Evolutionary conservation across 2,888 invertebrate species (phyloP).

Genomic region (Iphiclides podalirius): DNA sequence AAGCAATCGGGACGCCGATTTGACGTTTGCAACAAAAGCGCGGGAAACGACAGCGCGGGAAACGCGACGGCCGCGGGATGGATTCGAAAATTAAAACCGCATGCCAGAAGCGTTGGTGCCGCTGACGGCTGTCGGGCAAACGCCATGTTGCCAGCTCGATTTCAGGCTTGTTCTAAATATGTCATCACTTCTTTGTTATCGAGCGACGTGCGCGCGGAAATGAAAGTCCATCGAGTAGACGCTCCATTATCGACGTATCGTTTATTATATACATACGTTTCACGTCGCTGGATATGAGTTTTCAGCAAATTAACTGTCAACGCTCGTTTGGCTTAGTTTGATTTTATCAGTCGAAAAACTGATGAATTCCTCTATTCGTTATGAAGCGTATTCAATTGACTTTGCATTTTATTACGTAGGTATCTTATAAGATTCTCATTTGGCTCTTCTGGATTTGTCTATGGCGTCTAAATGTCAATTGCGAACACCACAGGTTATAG

Average conservation of each 20-base stretch:
- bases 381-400: too few relatives aligned
- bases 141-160: slow-evolving; percentile 55
- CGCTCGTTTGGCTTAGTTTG: slow-evolving; percentile 1
- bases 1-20: slow-evolving; percentile 60
- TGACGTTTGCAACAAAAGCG: slow-evolving; percentile 64
- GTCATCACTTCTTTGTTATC: slow-evolving; percentile 78
- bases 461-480: slow-evolving; percentile 5
- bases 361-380: too few relatives aligned
- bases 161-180: slow-evolving; percentile 81
- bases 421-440: too few relatives aligned
- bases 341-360: slow-evolving; percentile 5
- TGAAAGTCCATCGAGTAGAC: slow-evolving; percentile 74
- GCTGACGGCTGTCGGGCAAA: slow-evolving; percentile 68
- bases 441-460: neutral
- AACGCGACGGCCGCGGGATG: slow-evolving; percentile 58
- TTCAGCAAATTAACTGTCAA: slow-evolving; percentile 43
- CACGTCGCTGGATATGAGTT: slow-evolving; percentile 31
- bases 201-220: slow-evolving; percentile 73
- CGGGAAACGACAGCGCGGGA: slow-evolving; percentile 57
- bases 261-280: slow-evolving; percentile 51
- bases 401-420: too few relatives aligned
- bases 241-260: slow-evolving; percentile 63
- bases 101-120: slow-evolving; percentile 60
- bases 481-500: neutral
- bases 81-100: slow-evolving; percentile 78